Base-by-base conservation (phyloP, 2,113 vertebrate genomes). In the Grus americana region DNA sequence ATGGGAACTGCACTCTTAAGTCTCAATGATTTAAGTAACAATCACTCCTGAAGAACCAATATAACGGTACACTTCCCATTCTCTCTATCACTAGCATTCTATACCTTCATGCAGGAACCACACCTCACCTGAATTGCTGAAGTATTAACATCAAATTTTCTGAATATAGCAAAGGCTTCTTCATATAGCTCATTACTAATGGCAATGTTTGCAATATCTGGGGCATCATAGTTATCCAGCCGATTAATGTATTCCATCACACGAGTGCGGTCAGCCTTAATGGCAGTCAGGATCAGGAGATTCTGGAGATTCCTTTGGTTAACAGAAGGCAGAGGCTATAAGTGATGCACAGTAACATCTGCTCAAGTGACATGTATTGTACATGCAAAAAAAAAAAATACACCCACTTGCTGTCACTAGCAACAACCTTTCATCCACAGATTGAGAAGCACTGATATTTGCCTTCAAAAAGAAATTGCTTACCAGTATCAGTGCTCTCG, bases 191-290 rank as follows among this genome's bases (percentile, higher is more conserved):
- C 98, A 15, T 98, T 99, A 97, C 99, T 99, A 87, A 99, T 98
- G 40, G 99, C 99, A 14, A 99, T 99, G 93, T 99, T 99, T 8
- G 99, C 99, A 8, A 99, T 99, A 93, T 99, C 99, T 2, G 99
- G 99, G 24, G 99, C 99, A 6, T 99, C 99, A 1, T 99, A 99
- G 97, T 99, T 99, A 97, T 99, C 99, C 52, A 99, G 98, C 5
- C 97, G 98, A 97, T 98, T 99, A 44, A 99, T 98, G 85, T 99
- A 99, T 57, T 99, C 99, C 99, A 99, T 99, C 58, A 99, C 99
- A 10, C 99, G 98, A 1, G 98, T 99, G 55, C 97, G 98, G 95
- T 99, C 99, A 8, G 98, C 99, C 93, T 99, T 99, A 93, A 99
- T 99, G 91, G 99, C 99, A 0, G 99, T 99, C 95, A 99, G 95